Conservation (phyloP, 53 echinoderm and acorn worm species). For the Apostichopus leukothele region DNA sequence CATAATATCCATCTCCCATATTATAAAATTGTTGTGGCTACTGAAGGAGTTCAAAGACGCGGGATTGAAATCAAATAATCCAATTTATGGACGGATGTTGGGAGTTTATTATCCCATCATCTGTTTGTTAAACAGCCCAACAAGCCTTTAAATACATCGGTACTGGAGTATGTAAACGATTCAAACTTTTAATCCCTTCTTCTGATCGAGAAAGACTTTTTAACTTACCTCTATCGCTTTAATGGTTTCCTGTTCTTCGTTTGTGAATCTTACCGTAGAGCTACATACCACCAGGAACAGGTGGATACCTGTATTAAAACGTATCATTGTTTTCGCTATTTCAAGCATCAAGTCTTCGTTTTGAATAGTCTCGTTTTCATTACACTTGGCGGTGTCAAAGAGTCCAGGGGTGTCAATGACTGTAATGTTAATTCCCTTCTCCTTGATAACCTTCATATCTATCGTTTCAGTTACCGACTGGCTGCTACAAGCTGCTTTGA, state of each 20-base stretch:
- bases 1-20: too few relatives aligned
- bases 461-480: too few relatives aligned
- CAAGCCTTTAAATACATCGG: too few relatives aligned
- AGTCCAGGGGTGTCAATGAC: conserved; percentile 23
- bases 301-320: background rate
- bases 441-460: background rate
- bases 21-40: too few relatives aligned
- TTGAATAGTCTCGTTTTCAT: background rate
- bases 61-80: too few relatives aligned
- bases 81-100: too few relatives aligned
- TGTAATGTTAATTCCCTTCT: background rate
- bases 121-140: too few relatives aligned
- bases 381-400: background rate
- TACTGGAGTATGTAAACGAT: too few relatives aligned
- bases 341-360: conserved; percentile 7
- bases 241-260: background rate
- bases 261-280: background rate
- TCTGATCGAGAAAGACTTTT: too few relatives aligned
- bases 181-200: too few relatives aligned
- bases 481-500: background rate
- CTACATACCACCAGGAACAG: background rate
- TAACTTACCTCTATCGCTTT: background rate
- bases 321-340: background rate
- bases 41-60: too few relatives aligned
- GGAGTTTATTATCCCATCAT: too few relatives aligned